Base-by-base conservation (phyloP, 2,797 vertebrate species). In the Thunnus albacares region DNA sequence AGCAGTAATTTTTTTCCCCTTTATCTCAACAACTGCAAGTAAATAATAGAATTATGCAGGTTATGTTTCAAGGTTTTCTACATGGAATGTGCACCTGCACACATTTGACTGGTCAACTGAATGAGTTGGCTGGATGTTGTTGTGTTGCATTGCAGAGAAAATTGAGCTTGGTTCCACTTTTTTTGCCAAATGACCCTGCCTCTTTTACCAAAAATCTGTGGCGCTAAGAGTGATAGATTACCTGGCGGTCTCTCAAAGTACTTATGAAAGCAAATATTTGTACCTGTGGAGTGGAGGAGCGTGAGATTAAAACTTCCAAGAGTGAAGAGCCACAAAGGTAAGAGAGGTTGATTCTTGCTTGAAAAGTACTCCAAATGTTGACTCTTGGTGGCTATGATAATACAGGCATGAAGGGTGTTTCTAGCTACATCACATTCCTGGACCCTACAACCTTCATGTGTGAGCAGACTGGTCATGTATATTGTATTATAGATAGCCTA, bases 301-400 rank as follows among this genome's bases (percentile, higher is more conserved):
- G 22, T 67, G n/a, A 18, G 6, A 60, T 26, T 20, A 22, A 33
- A 49, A 74, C n/a, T 9, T 38, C 28, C 3, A 20, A 24, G 18
- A 28, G 28, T 30, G 28, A 30, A 30, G 28, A 30, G 28, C 15
- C 24, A 3, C 28, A 56, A 9, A 69, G 52, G 20, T 24, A 22
- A 6, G 28, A 33, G 13, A 22, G 24, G 18, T 52, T 65, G 10
- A 73, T 64, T 79, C 22, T 33, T 56, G 47, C 77, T 6, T 82
- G 14, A 73, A 61, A 75, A 43, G 18, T 53, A 13, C 18, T 1
- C 47, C 30, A 58, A 15, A 24, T 0, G 5, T 26, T 12, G 10
- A 30, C 51, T 35, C 3, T 22, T 14, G 0, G 49, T 71, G 49
- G 17, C 64, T 22, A 18, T 55, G 47, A 58, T 26, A 61, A 61